Percentiles rank a stretch among this genome's conserved stretches.
Conservation (phyloP, 2,888 invertebrate species). For the Dynastes hyllus region DNA sequence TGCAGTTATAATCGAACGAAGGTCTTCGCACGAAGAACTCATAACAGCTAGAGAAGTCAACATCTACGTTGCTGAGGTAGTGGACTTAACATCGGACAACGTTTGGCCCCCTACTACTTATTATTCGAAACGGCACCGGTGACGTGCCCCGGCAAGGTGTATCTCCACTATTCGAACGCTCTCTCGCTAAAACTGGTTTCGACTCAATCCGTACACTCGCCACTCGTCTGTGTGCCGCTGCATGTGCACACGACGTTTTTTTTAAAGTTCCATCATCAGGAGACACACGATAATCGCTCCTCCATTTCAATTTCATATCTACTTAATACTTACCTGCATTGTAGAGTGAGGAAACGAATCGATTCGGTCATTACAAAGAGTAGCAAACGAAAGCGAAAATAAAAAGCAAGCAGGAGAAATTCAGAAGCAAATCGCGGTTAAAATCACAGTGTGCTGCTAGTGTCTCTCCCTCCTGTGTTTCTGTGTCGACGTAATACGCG, state of each 20-base stretch:
- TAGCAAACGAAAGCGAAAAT: neutral
- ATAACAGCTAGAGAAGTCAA: conserved; percentile 8
- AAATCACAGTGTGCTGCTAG: conserved; percentile 6
- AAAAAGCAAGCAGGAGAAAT: neutral
- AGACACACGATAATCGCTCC: neutral
- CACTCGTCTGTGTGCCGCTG: conserved; percentile 25
- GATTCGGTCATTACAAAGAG: conserved; percentile 28
- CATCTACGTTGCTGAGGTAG: conserved; percentile 29
- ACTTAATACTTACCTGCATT: conserved; percentile 18
- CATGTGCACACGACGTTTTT: conserved; percentile 30
- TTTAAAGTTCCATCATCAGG: conserved; percentile 38
- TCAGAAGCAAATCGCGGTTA: conserved; percentile 24
- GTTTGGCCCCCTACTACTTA: conserved; percentile 49
- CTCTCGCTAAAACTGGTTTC: conserved; percentile 47
- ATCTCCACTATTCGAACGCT: conserved; percentile 36
- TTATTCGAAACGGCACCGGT: conserved; percentile 54
- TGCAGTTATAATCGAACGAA: neutral
- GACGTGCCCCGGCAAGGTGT: conserved; percentile 58
- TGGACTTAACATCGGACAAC: conserved; percentile 35
- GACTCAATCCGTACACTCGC: conserved; percentile 41
- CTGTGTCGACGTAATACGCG: conserved; percentile 25
- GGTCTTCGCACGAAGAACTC: neutral
- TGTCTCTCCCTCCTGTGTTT: conserved; percentile 12
- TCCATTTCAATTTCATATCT: neutral
- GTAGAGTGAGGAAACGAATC: conserved; percentile 17